phyloP scores from a whole-genome alignment of 1,140 invertebrate species.

The Vanessa tameamea region DNA sequence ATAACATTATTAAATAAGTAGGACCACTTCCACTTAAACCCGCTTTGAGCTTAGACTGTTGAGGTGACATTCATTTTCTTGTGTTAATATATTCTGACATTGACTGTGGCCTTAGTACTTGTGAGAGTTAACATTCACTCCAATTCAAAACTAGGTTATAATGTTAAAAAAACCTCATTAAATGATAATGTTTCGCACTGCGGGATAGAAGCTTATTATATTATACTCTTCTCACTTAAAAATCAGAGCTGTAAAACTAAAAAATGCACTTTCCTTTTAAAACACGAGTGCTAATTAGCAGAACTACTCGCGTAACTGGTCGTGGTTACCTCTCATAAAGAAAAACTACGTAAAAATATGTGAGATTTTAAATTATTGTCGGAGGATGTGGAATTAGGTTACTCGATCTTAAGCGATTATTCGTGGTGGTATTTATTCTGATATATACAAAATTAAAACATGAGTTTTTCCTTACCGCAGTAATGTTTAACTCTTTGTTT shows the following conservation, averaged over 20 bases:
- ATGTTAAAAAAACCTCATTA: not conserved
- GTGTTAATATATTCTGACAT: too few relatives aligned
- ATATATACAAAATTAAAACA: too few relatives aligned
- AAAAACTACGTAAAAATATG: not conserved
- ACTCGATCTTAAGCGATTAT: too few relatives aligned
- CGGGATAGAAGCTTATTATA: constrained; percentile 6
- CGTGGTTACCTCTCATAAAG: not conserved
- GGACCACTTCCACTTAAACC: too few relatives aligned
- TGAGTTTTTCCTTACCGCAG: too few relatives aligned
- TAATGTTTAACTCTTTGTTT: too few relatives aligned
- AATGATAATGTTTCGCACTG: constrained; percentile 10
- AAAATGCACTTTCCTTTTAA: constrained; percentile 6
- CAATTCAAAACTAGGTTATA: constrained; percentile 9
- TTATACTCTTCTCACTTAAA: constrained; percentile 7
- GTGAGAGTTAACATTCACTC: not conserved
- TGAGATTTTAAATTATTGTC: not conserved
- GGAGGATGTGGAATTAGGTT: not conserved
- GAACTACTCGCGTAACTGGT: not conserved
- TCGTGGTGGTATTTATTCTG: too few relatives aligned
- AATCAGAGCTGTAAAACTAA: not conserved
- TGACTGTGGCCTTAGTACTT: too few relatives aligned
- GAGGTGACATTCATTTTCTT: too few relatives aligned
- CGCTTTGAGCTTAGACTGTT: too few relatives aligned
- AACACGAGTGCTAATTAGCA: constrained; percentile 7
- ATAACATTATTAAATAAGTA: too few relatives aligned